These are phyloP conservation scores for Mohoua ochrocephala DNA, from an alignment of 2,113 vertebrate species.

Conservation along the genomic window DNA sequence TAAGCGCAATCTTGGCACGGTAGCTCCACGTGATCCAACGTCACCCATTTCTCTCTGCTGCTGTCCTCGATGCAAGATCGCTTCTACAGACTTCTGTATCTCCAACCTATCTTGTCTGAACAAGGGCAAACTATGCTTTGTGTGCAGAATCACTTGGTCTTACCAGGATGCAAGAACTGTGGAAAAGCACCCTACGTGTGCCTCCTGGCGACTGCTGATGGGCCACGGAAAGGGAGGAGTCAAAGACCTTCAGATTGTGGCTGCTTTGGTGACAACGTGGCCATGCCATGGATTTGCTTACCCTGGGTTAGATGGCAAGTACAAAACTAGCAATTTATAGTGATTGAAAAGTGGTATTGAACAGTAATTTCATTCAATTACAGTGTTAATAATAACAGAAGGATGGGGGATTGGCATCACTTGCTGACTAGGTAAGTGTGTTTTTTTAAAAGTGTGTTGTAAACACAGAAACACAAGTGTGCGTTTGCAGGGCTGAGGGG, in stretches of 20 bases:
- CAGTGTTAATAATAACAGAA: background rate
- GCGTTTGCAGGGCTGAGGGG: background rate
- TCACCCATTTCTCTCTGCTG: background rate
- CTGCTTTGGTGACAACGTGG: background rate
- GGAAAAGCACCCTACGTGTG: background rate
- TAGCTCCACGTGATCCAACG: background rate
- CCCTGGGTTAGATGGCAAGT: background rate
- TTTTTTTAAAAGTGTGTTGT: background rate
- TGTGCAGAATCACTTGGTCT: background rate
- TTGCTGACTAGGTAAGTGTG: background rate
- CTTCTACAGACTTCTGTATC: background rate
- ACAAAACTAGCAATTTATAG: background rate
- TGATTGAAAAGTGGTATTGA: background rate
- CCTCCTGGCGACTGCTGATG: background rate
- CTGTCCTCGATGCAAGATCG: rapidly evolving
- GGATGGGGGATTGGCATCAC: background rate
- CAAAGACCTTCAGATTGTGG: background rate
- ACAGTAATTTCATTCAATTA: background rate
- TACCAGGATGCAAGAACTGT: background rate
- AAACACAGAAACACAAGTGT: background rate
- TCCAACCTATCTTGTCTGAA: background rate
- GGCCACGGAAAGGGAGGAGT: background rate
- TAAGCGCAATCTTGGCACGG: background rate
- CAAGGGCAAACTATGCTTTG: background rate
- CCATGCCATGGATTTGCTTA: rapidly evolving